Percentiles rank a stretch among this genome's conserved stretches.
These are phyloP conservation scores for Zygogramma bicolorata DNA, from an alignment of 2,888 invertebrate species.

Conservation along the genomic window DNA sequence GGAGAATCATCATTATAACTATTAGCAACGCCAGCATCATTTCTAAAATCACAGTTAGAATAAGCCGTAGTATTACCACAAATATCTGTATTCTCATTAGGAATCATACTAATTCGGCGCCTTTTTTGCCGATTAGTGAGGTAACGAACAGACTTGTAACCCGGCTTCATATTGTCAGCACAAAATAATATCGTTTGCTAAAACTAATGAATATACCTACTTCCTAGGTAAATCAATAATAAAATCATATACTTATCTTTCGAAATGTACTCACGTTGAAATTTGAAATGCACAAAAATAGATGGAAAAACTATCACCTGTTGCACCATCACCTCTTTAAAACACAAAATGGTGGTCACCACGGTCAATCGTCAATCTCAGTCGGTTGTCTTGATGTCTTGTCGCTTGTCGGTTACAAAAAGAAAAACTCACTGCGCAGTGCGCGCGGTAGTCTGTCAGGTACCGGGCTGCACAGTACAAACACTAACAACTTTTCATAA, in stretches of 20 bases:
- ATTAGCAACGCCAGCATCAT: neutral
- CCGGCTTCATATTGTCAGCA: neutral
- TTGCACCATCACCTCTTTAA: too few species aligned
- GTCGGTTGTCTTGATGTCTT: too few species aligned
- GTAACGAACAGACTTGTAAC: conserved; percentile 6
- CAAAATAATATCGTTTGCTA: neutral
- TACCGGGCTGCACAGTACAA: neutral
- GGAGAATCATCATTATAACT: neutral
- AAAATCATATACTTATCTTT: neutral
- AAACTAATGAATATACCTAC: too few species aligned
- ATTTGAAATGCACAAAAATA: too few species aligned
- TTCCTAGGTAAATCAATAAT: neutral
- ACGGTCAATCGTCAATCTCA: too few species aligned
- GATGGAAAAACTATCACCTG: too few species aligned
- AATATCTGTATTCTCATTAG: neutral
- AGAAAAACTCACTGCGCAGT: too few species aligned
- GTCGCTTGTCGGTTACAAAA: too few species aligned
- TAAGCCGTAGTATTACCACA: neutral
- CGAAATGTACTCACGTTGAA: too few species aligned
- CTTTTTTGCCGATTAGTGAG: conserved; percentile 4
- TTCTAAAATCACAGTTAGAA: neutral
- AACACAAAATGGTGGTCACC: too few species aligned
- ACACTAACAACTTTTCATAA: neutral
- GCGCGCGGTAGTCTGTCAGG: too few species aligned
- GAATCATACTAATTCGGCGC: neutral